Evolutionary conservation across 2,888 invertebrate genomes (phyloP).

Genomic region (Nasonovia ribisnigri): DNA sequence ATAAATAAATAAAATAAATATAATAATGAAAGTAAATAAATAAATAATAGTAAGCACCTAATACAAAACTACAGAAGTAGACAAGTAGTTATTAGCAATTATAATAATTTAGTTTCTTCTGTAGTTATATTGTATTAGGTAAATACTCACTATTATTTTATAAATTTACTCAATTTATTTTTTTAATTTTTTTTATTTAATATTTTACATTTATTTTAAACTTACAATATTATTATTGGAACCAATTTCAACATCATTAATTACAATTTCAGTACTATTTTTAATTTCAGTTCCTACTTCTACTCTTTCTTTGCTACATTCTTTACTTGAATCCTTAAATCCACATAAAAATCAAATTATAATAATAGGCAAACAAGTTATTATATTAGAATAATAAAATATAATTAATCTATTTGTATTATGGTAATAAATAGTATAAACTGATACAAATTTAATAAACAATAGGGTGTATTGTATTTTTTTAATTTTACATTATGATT

Average conservation of each 20-base stretch:
- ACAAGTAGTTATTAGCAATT: conserved; percentile 5
- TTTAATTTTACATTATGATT: conserved; percentile 16
- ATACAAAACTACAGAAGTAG: conserved; percentile 6
- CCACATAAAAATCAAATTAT: neutral
- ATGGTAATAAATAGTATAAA: no score
- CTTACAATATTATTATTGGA: neutral
- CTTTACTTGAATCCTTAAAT: conserved; percentile 18
- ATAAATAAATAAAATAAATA: no score
- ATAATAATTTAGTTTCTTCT: neutral
- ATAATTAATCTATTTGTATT: no score
- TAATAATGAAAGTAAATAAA: neutral
- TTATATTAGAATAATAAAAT: no score
- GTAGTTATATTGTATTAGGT: conserved; percentile 6
- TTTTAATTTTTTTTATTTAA: neutral
- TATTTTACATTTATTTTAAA: conserved; percentile 1
- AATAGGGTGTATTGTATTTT: conserved; percentile 17
- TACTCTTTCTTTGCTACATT: conserved; percentile 13
- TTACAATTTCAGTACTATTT: conserved; percentile 5
- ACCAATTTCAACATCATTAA: no score
- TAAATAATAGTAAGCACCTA: neutral
- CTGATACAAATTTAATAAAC: neutral
- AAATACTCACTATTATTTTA: conserved; percentile 16
- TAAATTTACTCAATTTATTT: neutral
- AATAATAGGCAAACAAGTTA: conserved; percentile 11
- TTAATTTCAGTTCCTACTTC: neutral